Conservation (phyloP, 2,797 vertebrate genomes). For the Anableps anableps region DNA sequence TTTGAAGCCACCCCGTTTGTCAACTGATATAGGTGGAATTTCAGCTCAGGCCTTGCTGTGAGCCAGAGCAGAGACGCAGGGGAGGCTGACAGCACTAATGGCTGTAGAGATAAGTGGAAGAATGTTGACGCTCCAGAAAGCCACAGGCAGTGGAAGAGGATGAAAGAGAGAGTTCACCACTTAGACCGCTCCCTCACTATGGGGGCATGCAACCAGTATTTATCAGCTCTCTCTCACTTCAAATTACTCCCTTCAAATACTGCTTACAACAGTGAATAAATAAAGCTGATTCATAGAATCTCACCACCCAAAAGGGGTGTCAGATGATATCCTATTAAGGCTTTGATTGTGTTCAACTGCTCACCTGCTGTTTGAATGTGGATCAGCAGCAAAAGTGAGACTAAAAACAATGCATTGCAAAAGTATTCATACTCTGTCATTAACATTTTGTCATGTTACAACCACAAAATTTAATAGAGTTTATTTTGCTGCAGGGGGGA, state of each 20-base stretch:
- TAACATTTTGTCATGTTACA: not conserved
- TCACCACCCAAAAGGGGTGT: slow-evolving; percentile 45
- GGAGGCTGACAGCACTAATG: slow-evolving; percentile 82
- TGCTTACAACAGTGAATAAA: slow-evolving; percentile 58
- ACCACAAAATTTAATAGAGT: not conserved
- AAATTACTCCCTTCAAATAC: slow-evolving; percentile 66
- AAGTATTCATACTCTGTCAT: not conserved
- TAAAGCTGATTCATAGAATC: slow-evolving; percentile 51
- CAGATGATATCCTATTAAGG: slow-evolving; percentile 50
- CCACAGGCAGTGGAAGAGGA: slow-evolving; percentile 76
- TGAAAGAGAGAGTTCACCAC: slow-evolving; percentile 76
- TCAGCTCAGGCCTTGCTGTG: slow-evolving; percentile 67
- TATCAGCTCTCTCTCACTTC: slow-evolving; percentile 71
- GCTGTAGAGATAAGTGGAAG: slow-evolving; percentile 85
- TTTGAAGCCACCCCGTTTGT: slow-evolving; percentile 63
- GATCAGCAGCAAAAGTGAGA: slow-evolving; percentile 32
- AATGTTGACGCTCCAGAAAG: slow-evolving; percentile 78
- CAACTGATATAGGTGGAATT: slow-evolving; percentile 80
- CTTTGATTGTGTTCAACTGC: slow-evolving; percentile 44
- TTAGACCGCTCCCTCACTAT: slow-evolving; percentile 72
- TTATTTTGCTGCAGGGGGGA: not conserved
- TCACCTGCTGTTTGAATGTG: slow-evolving; percentile 48
- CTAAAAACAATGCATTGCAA: slow-evolving; percentile 25
- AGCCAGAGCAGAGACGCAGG: slow-evolving; percentile 80
- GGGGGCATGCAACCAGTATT: slow-evolving; percentile 64